phyloP scores from a whole-genome alignment of 2,113 vertebrate genomes.

The Lophius piscatorius region DNA sequence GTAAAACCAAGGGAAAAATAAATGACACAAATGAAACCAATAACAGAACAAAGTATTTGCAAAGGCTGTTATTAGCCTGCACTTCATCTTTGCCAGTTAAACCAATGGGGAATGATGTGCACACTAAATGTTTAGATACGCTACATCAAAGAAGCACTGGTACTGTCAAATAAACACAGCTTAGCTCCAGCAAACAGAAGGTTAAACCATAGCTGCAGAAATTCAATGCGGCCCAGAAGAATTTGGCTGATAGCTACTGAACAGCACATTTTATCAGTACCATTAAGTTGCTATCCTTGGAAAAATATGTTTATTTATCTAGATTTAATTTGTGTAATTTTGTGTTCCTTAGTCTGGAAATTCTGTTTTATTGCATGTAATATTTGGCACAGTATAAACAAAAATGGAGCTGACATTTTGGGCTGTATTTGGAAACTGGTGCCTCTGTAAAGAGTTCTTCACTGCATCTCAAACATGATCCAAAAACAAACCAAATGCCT shows the following conservation, averaged over 20 bases:
- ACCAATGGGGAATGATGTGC: conserved; percentile 53
- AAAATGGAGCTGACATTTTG: conserved; percentile 77
- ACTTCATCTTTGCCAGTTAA: conserved; percentile 61
- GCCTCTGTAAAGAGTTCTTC: conserved; percentile 81
- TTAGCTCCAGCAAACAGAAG: conserved; percentile 69
- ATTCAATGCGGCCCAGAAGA: conserved; percentile 86
- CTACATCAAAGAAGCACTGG: conserved; percentile 69
- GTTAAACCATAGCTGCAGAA: conserved; percentile 87
- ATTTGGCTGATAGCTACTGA: conserved; percentile 83
- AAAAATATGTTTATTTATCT: conserved; percentile 63
- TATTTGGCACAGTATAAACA: conserved; percentile 91
- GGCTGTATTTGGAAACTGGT: conserved; percentile 84
- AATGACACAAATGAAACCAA: conserved; percentile 71
- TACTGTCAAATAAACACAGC: conserved; percentile 68
- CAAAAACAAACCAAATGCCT: conserved; percentile 81
- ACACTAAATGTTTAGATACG: conserved; percentile 65
- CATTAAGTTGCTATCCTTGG: conserved; percentile 66
- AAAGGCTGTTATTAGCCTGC: conserved; percentile 66
- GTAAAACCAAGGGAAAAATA: conserved; percentile 62
- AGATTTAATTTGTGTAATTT: conserved; percentile 57
- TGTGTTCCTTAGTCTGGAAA: conserved; percentile 64
- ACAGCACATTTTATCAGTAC: conserved; percentile 78
- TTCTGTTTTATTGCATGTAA: conserved; percentile 87
- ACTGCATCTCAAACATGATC: conserved; percentile 81
- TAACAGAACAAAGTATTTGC: conserved; percentile 68